These are phyloP conservation scores for Hypothenemus hampei DNA, from an alignment of 1,140 invertebrate genomes.

Conservation along the genomic window DNA sequence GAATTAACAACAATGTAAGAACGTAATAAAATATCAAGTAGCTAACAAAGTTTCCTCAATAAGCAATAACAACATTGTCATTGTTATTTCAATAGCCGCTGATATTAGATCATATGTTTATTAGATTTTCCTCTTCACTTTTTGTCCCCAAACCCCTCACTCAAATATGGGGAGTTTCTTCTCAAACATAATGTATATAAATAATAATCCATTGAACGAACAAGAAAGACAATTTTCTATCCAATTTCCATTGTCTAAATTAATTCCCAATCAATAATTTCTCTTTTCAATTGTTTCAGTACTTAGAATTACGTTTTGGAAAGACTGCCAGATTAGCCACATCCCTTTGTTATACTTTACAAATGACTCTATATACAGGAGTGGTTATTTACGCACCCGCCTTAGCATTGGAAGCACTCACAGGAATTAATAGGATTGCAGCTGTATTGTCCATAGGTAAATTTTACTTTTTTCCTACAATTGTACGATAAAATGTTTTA, in stretches of 20 bases:
- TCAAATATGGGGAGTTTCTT: too few relatives aligned
- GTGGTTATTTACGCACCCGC: conserved; percentile 91
- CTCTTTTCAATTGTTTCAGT: conserved; percentile 50
- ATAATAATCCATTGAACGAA: too few relatives aligned
- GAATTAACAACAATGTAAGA: too few relatives aligned
- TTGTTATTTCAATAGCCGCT: too few relatives aligned
- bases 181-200: too few relatives aligned
- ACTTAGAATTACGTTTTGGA: conserved; percentile 80
- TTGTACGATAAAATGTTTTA: not conserved
- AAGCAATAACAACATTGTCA: too few relatives aligned
- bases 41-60: too few relatives aligned
- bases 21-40: too few relatives aligned
- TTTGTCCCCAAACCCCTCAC: not conserved
- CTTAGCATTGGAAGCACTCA: conserved; percentile 84
- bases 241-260: too few relatives aligned
- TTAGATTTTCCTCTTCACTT: too few relatives aligned
- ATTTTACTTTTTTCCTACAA: not conserved
- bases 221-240: too few relatives aligned
- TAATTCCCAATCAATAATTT: not conserved
- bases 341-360: conserved; percentile 71
- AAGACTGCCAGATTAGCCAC: conserved; percentile 61
- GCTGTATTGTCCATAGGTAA: conserved; percentile 76
- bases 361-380: conserved; percentile 87
- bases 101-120: too few relatives aligned
- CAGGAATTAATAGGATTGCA: conserved; percentile 64